Evolutionary conservation across 2,888 invertebrate species (phyloP).

Genomic region (Himalopsyche tibetana): DNA sequence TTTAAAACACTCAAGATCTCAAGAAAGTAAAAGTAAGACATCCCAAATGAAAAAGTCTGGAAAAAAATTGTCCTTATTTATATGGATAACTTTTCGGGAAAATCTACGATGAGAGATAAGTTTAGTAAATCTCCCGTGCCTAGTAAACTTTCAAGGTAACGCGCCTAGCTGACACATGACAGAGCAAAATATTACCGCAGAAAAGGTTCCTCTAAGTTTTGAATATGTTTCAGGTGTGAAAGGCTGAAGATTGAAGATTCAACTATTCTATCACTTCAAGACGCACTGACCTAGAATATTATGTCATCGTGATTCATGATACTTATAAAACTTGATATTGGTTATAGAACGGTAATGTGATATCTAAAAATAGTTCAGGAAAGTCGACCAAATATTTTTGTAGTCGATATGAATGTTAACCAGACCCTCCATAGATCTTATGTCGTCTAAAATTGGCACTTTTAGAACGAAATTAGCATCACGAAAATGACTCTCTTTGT

Average conservation of each 20-base stretch:
- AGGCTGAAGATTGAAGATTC: background rate
- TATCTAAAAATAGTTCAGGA: background rate
- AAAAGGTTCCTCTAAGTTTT: conserved; percentile 3
- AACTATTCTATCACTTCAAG: background rate
- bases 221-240: conserved; percentile 26
- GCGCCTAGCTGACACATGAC: conserved; percentile 1
- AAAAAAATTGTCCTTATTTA: conserved; percentile 15
- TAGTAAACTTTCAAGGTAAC: conserved; percentile 29
- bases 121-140: conserved; percentile 26
- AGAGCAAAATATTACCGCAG: conserved; percentile 20
- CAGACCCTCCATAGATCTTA: no score
- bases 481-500: no score
- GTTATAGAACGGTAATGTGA: background rate
- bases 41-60: background rate
- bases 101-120: conserved; percentile 1
- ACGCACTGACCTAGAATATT: conserved; percentile 24
- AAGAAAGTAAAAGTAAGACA: conserved; percentile 7
- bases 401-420: no score
- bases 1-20: background rate
- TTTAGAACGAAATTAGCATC: no score
- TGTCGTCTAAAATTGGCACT: no score
- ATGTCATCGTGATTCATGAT: conserved; percentile 15
- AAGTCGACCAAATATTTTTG: background rate
- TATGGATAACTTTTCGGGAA: conserved; percentile 15
- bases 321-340: background rate